phyloP scores from a whole-genome alignment of 2,888 invertebrate genomes.

The Nemapogon koenigi region DNA sequence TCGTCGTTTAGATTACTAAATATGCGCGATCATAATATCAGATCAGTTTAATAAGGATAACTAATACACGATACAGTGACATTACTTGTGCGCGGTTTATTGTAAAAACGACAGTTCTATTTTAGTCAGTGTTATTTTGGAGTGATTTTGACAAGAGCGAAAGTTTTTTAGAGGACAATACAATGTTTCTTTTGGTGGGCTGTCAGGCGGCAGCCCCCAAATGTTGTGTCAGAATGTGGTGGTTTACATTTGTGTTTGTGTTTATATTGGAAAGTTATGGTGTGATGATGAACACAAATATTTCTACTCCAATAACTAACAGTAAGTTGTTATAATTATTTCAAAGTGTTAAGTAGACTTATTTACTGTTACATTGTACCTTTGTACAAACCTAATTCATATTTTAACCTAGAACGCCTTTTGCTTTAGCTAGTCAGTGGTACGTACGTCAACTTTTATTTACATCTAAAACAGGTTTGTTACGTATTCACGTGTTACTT shows the following conservation, averaged over 20 bases:
- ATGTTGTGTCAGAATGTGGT: conserved; percentile 60
- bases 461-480: conserved; percentile 35
- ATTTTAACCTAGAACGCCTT: conserved; percentile 23
- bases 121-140: conserved; percentile 29
- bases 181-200: conserved; percentile 58
- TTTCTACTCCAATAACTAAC: too few species aligned
- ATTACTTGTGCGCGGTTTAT: too few species aligned
- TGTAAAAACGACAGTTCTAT: too few species aligned
- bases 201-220: conserved; percentile 61
- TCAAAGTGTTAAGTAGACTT: neutral
- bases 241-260: conserved; percentile 56
- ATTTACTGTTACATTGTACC: neutral
- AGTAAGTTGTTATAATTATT: too few species aligned
- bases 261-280: conserved; percentile 44
- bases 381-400: too few species aligned
- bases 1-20: too few species aligned
- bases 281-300: too few species aligned
- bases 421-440: conserved; percentile 12
- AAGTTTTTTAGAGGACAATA: conserved; percentile 53
- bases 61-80: too few species aligned
- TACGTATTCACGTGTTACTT: conserved; percentile 22
- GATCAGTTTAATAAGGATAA: too few species aligned
- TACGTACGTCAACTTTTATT: conserved; percentile 18
- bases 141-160: conserved; percentile 48
- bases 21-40: too few species aligned